These are phyloP conservation scores for human (Homo sapiens) DNA, from an alignment of 2,113 vertebrate genomes.

Conservation along the genomic window DNA sequence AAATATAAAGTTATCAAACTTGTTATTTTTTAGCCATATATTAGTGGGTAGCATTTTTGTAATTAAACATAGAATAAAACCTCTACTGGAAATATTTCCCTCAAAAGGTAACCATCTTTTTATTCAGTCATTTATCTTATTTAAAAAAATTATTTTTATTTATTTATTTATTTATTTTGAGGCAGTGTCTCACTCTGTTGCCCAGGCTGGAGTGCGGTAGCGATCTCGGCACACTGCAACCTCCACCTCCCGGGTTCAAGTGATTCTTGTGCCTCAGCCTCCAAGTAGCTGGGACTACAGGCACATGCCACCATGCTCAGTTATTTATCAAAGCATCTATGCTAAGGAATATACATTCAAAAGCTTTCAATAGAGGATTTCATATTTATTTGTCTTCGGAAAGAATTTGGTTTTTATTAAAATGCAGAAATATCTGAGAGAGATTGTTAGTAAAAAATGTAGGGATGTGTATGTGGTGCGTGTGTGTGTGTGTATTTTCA, in stretches of 20 bases:
- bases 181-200: no score
- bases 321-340: slow-evolving; percentile 71
- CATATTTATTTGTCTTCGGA: neutral
- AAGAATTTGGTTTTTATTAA: slow-evolving; percentile 19
- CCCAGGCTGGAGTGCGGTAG: no score
- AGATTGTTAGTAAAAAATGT: neutral
- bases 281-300: no score
- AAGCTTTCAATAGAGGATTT: slow-evolving; percentile 66
- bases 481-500: neutral
- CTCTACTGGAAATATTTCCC: slow-evolving; percentile 46
- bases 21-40: slow-evolving; percentile 38
- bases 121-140: slow-evolving; percentile 66
- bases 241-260: no score
- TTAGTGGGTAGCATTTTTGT: slow-evolving; percentile 48
- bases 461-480: neutral
- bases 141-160: no score
- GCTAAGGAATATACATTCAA: slow-evolving; percentile 70
- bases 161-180: no score
- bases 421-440: neutral
- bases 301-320: neutral
- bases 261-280: no score
- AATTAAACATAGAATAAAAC: slow-evolving; percentile 67
- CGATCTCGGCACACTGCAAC: no score
- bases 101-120: slow-evolving; percentile 53
- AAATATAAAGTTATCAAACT: slow-evolving; percentile 55